These are phyloP conservation scores for Neopelma chrysocephalum DNA, from an alignment of 2,797 vertebrate genomes.

Conservation along the genomic window DNA sequence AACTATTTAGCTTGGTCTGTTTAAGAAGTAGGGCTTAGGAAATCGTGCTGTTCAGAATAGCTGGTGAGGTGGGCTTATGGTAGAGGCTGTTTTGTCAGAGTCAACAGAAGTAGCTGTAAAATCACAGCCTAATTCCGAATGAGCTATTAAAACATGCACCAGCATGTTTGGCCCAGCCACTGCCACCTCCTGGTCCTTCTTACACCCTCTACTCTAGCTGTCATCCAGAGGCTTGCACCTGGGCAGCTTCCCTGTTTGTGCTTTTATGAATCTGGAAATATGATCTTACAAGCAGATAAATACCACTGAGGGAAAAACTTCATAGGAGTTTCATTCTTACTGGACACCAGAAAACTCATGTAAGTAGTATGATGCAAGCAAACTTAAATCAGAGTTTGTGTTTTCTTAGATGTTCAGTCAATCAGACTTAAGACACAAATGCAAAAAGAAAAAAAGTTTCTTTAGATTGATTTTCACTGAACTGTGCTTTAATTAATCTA, in stretches of 20 bases:
- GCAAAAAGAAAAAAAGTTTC: not conserved
- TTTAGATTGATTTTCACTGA: constrained; percentile 3
- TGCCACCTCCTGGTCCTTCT: not conserved
- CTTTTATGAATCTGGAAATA: not conserved
- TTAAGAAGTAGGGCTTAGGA: not conserved
- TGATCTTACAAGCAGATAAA: not conserved
- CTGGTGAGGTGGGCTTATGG: not conserved
- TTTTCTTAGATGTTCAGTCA: not conserved
- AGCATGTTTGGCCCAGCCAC: not conserved
- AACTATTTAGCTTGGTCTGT: not conserved
- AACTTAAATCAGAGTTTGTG: not conserved
- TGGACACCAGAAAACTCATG: not conserved
- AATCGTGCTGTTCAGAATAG: not conserved
- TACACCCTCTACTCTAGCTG: not conserved
- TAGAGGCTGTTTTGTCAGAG: not conserved
- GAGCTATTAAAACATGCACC: not conserved
- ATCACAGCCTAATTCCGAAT: not conserved
- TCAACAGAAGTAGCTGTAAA: not conserved
- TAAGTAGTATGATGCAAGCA: not conserved
- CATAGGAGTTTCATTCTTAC: not conserved
- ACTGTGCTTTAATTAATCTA: constrained; percentile 19
- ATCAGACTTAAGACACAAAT: not conserved
- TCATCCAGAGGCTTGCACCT: not conserved
- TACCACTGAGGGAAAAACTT: not conserved
- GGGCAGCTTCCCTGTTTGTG: not conserved